Evolutionary conservation across 2,888 invertebrate species (phyloP).

Genomic region (Melanophora roralis): DNA sequence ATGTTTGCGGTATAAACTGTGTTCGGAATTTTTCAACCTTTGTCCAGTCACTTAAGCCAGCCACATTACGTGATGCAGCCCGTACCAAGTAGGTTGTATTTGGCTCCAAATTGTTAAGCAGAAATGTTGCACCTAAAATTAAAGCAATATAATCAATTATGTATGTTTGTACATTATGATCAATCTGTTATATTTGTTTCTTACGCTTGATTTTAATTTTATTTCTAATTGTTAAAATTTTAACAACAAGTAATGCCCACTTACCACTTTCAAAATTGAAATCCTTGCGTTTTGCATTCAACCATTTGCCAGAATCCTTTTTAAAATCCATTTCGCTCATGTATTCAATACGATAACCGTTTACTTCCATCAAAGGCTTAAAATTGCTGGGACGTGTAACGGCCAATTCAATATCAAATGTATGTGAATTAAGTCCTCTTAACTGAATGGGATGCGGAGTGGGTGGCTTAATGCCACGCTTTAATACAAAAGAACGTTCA

Average conservation of each 20-base stretch:
- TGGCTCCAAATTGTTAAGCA: constrained; percentile 77
- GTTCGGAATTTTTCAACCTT: constrained; percentile 74
- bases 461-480: constrained; percentile 79
- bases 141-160: too few species aligned
- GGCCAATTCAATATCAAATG: constrained; percentile 76
- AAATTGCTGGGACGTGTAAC: constrained; percentile 65
- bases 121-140: constrained; percentile 78
- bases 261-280: constrained; percentile 76
- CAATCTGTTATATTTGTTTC: too few species aligned
- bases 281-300: constrained; percentile 74
- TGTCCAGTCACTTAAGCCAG: constrained; percentile 78
- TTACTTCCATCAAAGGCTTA: constrained; percentile 73
- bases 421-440: constrained; percentile 76
- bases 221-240: too few species aligned
- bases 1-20: constrained; percentile 72
- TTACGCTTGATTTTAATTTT: too few species aligned
- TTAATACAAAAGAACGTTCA: constrained; percentile 78
- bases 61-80: constrained; percentile 79
- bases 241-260: too few species aligned
- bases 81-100: constrained; percentile 79
- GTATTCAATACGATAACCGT: constrained; percentile 76
- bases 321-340: constrained; percentile 75
- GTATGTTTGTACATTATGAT: too few species aligned
- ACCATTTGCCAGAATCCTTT: constrained; percentile 75
- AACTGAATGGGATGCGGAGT: constrained; percentile 76